Percentiles rank a stretch among this genome's conserved stretches.
Evolutionary conservation across 2,113 vertebrate species (phyloP).

Genomic region (Pseudorectes ferrugineus): DNA sequence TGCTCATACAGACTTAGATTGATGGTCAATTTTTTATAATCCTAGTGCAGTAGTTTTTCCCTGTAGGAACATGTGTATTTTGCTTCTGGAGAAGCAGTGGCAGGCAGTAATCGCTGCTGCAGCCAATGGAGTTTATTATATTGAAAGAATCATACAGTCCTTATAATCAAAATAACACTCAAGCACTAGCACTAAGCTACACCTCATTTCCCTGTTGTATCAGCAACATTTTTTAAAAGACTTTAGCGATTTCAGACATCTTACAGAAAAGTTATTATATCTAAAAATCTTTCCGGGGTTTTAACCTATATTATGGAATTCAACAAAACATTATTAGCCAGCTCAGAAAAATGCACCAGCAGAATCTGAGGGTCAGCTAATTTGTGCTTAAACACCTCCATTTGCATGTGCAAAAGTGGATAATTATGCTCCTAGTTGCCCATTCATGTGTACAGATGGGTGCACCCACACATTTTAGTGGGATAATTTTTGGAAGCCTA

Average conservation of each 20-base stretch:
- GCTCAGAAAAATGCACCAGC: not conserved
- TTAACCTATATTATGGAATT: not conserved
- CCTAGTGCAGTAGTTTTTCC: not conserved
- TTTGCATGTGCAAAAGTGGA: constrained; percentile 27
- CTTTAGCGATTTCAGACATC: not conserved
- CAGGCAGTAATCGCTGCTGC: not conserved
- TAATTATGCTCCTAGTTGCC: constrained; percentile 43
- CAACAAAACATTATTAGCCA: not conserved
- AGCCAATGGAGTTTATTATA: not conserved
- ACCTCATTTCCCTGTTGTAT: not conserved
- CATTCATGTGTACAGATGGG: constrained; percentile 61
- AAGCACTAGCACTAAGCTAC: not conserved
- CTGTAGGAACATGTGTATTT: not conserved
- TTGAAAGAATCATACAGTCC: not conserved
- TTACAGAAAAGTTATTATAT: not conserved
- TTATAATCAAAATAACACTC: not conserved
- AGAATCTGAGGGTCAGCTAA: constrained; percentile 4
- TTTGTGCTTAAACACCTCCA: constrained; percentile 41
- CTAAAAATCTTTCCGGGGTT: not conserved
- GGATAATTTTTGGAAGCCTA: constrained; percentile 60
- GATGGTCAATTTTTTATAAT: constrained; percentile 23
- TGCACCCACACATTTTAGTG: constrained; percentile 55
- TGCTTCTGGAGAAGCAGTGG: not conserved
- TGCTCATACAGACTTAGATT: not conserved
- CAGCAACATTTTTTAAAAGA: not conserved